Base-by-base conservation (phyloP, 2,888 invertebrate species). In the Drosophila incognita region DNA sequence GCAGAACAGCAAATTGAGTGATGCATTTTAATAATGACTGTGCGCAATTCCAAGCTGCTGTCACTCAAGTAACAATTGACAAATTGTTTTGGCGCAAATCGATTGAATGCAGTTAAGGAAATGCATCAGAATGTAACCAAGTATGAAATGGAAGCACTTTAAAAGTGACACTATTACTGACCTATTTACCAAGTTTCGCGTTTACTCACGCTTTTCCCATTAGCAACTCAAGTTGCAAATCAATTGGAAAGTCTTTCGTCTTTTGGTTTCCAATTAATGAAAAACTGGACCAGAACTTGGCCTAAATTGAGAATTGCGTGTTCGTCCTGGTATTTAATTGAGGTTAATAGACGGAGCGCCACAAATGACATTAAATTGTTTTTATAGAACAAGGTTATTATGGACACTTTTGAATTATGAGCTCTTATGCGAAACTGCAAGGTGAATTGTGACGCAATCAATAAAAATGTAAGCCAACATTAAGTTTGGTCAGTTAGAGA, bases 301-400 rank as follows among this genome's bases (percentile, higher is more conserved):
- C 31, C 21, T 53, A 42, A 21, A 51, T 38, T 57, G 48, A 33
- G 52, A 60, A 68, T 83, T 67, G 83, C 83, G 83, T 85, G 89
- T 31, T 63, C 33, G 68, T 61, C 53, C 56, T 67, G 31, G 42
- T 33, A 33, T 69, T 74, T 62, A 79, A 87, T 89, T 82, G 73
- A 79, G 87, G 85, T 68, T 84, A 84, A 75, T 66, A 73, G 67
- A 68, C 52, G 42, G 48, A 64, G 51, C 53, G 57, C 57, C 74
- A 68, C 51, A 81, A 81, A 74, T 54, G 61, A 72, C 68, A 87
- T 87, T 72, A 89, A 83, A 89, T 74, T 69, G 72, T 77, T 85
- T 84, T 85, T 76, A 73, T 85, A 56, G 82, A 69, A 69, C 89
- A 87, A 89, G 89, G 87, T 63, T 83, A 75, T 56, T 29, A 48